phyloP scores from a whole-genome alignment of 2,797 vertebrate genomes.

The Myotis vivesi region DNA sequence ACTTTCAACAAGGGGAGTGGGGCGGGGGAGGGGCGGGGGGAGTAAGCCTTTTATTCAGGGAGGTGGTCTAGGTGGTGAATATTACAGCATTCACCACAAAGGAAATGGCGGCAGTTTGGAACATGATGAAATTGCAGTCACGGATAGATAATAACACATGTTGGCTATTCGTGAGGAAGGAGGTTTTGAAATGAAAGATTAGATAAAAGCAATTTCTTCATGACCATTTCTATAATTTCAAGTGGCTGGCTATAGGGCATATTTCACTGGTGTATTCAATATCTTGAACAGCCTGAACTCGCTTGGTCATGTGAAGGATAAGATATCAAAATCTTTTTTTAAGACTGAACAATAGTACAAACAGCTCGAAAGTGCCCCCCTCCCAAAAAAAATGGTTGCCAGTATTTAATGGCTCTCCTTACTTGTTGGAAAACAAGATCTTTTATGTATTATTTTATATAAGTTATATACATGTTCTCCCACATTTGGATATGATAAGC shows the following conservation, averaged over 20 bases:
- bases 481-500: neutral
- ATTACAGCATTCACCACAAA: neutral
- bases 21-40: too few relatives aligned
- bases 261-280: neutral
- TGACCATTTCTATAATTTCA: slow-evolving; percentile 44
- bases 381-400: neutral
- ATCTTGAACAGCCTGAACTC: neutral
- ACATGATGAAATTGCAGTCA: slow-evolving; percentile 4
- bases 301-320: neutral
- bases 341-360: neutral
- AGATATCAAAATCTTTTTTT: neutral
- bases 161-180: slow-evolving; percentile 43
- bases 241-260: neutral
- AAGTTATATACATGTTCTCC: too few relatives aligned
- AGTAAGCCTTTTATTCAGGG: neutral
- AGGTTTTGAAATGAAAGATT: slow-evolving; percentile 62
- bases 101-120: slow-evolving; percentile 40
- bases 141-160: slow-evolving; percentile 34
- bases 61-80: neutral
- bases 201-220: slow-evolving; percentile 59
- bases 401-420: neutral
- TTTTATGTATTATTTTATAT: neutral
- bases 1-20: neutral
- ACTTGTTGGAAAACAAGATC: slow-evolving; percentile 21
- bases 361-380: neutral